phyloP scores from a whole-genome alignment of 2,797 vertebrate genomes.

The Carduelis carduelis region DNA sequence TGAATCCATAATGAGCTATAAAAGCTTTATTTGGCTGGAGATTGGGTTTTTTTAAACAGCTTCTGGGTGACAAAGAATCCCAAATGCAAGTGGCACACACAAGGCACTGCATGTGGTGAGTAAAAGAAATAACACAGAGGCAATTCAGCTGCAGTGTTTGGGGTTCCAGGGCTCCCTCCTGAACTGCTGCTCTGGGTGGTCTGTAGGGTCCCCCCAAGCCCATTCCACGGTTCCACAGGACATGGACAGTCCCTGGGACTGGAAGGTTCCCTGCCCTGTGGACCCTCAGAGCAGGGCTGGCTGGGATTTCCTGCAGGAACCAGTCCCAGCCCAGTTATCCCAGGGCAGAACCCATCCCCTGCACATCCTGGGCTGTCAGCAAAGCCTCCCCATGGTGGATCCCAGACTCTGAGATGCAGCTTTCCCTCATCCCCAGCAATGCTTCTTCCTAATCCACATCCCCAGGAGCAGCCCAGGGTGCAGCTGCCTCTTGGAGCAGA shows the following conservation, averaged over 20 bases:
- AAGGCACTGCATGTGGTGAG: neutral
- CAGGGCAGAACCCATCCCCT: neutral
- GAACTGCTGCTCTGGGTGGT: neutral
- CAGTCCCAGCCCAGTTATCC: neutral
- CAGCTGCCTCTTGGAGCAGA: neutral
- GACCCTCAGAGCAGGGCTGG: neutral
- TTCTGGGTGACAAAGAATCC: neutral
- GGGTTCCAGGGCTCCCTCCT: fast-evolving
- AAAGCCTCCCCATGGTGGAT: neutral
- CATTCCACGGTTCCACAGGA: neutral
- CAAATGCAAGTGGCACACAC: neutral
- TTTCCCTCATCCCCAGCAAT: fast-evolving
- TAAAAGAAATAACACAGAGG: neutral
- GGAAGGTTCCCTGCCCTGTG: neutral
- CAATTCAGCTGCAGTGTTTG: neutral
- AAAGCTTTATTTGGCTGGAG: neutral
- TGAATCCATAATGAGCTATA: neutral
- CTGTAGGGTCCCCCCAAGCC: neutral
- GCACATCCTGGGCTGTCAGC: neutral
- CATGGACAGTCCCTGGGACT: fast-evolving
- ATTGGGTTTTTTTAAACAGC: neutral
- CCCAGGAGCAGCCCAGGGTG: neutral
- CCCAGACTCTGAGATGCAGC: neutral
- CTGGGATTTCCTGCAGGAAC: neutral
- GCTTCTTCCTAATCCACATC: neutral